Evolutionary conservation across 2,113 vertebrate species (phyloP).

Genomic region (Campylomormyrus tamandua): DNA sequence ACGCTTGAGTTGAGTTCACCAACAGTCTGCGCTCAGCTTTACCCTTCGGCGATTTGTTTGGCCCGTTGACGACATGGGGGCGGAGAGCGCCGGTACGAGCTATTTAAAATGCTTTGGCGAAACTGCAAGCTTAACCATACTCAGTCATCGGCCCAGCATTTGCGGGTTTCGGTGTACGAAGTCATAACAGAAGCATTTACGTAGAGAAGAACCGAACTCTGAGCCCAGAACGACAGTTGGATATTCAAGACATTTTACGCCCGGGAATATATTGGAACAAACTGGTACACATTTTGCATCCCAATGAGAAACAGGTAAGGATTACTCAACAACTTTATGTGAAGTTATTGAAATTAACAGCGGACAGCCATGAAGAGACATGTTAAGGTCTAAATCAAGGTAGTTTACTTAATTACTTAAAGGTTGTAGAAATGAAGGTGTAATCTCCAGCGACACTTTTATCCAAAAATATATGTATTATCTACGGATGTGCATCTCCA

Average conservation of each 20-base stretch:
- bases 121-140: conserved; percentile 39
- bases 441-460: not conserved
- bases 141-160: conserved; percentile 26
- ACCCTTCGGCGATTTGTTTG: conserved; percentile 8
- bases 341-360: not conserved
- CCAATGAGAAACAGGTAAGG: conserved; percentile 57
- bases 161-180: conserved; percentile 13
- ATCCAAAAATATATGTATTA: not conserved
- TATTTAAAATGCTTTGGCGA: conserved; percentile 55
- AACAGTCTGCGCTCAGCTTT: not conserved
- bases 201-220: not conserved
- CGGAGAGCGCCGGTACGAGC: conserved; percentile 37
- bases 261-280: conserved; percentile 45
- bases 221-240: conserved; percentile 11
- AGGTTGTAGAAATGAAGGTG: not conserved
- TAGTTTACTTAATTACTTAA: not conserved
- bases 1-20: not conserved
- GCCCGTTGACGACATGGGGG: conserved; percentile 27
- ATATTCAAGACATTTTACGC: conserved; percentile 22
- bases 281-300: conserved; percentile 26
- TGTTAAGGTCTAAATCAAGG: not conserved
- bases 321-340: not conserved
- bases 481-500: not conserved
- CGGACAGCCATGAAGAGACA: not conserved
- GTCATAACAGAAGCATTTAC: not conserved